A percentile compares a stretch with the other conserved stretches of the same genome.
Evolutionary conservation across 2,888 invertebrate species (phyloP).

Genomic region (Creontiades dilutus): DNA sequence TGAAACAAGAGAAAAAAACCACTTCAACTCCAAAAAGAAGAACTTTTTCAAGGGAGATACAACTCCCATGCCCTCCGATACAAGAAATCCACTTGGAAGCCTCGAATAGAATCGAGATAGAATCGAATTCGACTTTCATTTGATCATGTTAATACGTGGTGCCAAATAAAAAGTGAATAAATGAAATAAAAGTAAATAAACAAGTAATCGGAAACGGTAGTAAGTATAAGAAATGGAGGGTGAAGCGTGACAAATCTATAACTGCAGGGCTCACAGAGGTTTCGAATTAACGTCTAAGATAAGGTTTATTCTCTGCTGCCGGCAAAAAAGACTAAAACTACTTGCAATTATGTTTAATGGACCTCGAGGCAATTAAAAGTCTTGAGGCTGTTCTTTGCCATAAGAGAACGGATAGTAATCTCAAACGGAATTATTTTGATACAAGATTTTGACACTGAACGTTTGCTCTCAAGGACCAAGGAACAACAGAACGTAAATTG

Average conservation of each 20-base stretch:
- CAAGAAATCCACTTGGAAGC: no score
- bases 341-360: conserved; percentile 19
- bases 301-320: not conserved
- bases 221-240: not conserved
- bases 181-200: conserved; percentile 1
- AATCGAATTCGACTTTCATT: no score
- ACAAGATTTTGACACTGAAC: no score
- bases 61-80: no score
- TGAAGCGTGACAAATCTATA: conserved; percentile 13
- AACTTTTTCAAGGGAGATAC: no score
- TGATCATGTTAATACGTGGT: no score
- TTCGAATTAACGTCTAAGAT: conserved; percentile 8
- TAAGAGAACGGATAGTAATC: not conserved
- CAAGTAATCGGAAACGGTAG: conserved; percentile 4
- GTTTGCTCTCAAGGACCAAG: no score
- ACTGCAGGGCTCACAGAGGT: conserved; percentile 10
- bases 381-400: not conserved
- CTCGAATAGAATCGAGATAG: no score
- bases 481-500: no score
- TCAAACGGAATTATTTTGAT: not conserved
- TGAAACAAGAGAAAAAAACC: no score
- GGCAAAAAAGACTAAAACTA: conserved; percentile 22
- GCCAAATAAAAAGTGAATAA: not conserved
- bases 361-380: not conserved
- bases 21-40: no score